phyloP scores from a whole-genome alignment of 2,888 invertebrate genomes.

The Acanthosoma haemorrhoidale region DNA sequence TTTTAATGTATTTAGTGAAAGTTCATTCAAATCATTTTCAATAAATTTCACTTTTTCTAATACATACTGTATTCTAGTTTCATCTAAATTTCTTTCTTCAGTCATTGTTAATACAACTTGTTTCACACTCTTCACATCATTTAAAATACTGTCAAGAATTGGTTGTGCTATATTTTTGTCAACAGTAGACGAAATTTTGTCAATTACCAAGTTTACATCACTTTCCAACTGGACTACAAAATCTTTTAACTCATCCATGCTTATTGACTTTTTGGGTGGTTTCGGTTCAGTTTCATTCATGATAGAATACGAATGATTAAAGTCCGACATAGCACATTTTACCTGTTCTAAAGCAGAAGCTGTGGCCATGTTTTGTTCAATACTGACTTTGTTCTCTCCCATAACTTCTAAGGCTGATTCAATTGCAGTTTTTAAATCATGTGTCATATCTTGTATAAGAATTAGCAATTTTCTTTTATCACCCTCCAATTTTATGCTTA shows the following conservation, averaged over 20 bases:
- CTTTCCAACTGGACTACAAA: conserved; percentile 33
- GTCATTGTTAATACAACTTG: conserved; percentile 31
- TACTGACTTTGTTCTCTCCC: conserved; percentile 29
- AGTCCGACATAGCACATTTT: conserved; percentile 27
- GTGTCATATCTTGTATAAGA: conserved; percentile 33
- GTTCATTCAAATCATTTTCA: conserved; percentile 32
- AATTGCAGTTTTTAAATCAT: conserved; percentile 33
- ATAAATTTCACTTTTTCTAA: conserved; percentile 34
- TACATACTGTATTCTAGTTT: conserved; percentile 32
- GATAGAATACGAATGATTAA: conserved; percentile 27
- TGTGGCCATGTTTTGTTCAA: conserved; percentile 26
- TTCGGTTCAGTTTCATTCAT: conserved; percentile 30
- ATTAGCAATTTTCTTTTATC: conserved; percentile 31
- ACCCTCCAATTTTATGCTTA: conserved; percentile 27
- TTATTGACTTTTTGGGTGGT: conserved; percentile 24
- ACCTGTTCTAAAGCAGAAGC: conserved; percentile 32
- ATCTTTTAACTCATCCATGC: conserved; percentile 35
- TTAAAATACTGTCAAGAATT: conserved; percentile 34
- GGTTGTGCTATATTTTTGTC: conserved; percentile 30
- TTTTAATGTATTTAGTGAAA: conserved; percentile 19
- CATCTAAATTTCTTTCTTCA: conserved; percentile 30
- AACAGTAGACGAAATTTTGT: conserved; percentile 18
- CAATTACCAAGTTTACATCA: conserved; percentile 29
- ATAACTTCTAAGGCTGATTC: conserved; percentile 33
- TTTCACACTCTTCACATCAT: conserved; percentile 35